Conservation (phyloP, 1,140 invertebrate genomes). For the Habropoda laboriosa region DNA sequence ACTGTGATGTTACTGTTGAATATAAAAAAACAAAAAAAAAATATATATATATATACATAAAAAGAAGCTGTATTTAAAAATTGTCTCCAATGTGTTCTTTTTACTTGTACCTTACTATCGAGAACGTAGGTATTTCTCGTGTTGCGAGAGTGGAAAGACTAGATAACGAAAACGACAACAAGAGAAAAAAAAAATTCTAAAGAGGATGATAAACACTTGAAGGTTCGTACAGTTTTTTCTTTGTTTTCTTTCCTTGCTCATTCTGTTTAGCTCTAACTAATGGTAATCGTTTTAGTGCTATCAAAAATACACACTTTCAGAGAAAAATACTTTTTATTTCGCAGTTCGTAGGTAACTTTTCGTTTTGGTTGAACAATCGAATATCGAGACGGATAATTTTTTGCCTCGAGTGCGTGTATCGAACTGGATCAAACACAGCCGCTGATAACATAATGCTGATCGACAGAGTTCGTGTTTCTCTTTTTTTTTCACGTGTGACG, state of each 20-base stretch:
- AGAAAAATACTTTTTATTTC: conserved; percentile 54
- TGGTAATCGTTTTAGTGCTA: not conserved
- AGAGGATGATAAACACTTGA: too few relatives aligned
- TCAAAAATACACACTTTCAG: conserved; percentile 49
- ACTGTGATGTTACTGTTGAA: conserved; percentile 82
- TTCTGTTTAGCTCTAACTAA: not conserved
- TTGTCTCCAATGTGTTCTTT: conserved; percentile 33
- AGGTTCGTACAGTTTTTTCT: not conserved
- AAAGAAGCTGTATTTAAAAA: conserved; percentile 68
- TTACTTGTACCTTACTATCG: conserved; percentile 32
- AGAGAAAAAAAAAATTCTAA: not conserved
- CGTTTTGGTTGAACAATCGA: conserved; percentile 41
- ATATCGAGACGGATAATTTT: conserved; percentile 19
- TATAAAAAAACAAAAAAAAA: conserved; percentile 72
- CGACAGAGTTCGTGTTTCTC: not conserved
- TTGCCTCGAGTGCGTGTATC: not conserved
- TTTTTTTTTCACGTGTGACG: not conserved
- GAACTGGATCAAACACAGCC: conserved; percentile 29
- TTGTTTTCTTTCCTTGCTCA: not conserved
- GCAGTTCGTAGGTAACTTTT: conserved; percentile 47
- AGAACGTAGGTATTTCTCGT: not conserved
- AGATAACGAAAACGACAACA: not conserved
- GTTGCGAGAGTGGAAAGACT: not conserved
- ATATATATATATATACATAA: conserved; percentile 72
- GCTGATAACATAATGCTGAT: conserved; percentile 12